phyloP scores from a whole-genome alignment of 1,140 invertebrate genomes.

The Aphis gossypii region DNA sequence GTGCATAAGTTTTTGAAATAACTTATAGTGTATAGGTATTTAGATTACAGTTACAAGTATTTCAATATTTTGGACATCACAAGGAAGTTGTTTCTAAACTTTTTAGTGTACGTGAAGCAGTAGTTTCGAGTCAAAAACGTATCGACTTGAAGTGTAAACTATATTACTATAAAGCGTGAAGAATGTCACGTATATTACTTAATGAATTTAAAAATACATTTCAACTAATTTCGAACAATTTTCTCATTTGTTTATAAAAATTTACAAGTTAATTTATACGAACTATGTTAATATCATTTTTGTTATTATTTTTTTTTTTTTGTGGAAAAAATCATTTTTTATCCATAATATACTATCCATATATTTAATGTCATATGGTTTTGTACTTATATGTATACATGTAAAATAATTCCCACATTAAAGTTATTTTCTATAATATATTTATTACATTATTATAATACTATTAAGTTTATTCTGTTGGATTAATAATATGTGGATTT shows the following conservation, averaged over 20 bases:
- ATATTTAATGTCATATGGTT: not conserved
- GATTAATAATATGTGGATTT: not conserved
- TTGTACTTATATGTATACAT: too few species aligned
- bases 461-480: not conserved
- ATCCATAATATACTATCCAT: too few species aligned
- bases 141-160: not conserved
- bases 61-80: slow-evolving; percentile 37
- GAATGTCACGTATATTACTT: not conserved
- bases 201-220: not conserved
- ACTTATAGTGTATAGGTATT: not conserved
- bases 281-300: not conserved
- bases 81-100: slow-evolving; percentile 33
- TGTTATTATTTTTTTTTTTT: not conserved
- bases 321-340: accelerated
- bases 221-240: not conserved
- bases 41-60: not conserved
- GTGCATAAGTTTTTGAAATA: not conserved
- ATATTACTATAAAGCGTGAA: not conserved
- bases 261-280: not conserved
- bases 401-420: not conserved
- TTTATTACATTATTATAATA: not conserved
- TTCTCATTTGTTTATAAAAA: not conserved
- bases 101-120: not conserved
- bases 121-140: slow-evolving; percentile 2
- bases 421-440: not conserved